phyloP scores from a whole-genome alignment of 2,888 invertebrate species.

The Amiota communis region DNA sequence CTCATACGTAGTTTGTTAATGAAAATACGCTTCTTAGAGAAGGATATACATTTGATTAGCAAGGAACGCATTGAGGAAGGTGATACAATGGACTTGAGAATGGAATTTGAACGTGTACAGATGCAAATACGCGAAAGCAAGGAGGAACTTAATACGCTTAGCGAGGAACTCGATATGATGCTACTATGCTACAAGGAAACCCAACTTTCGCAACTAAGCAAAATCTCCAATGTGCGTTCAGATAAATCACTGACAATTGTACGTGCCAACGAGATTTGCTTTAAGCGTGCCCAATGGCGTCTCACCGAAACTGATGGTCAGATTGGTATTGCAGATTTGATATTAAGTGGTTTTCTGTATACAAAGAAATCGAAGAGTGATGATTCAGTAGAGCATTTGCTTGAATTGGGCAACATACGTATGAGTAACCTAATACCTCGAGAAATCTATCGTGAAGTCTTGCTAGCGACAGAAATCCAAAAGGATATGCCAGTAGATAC shows the following conservation, averaged over 20 bases:
- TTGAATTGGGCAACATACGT: slow-evolving; percentile 95
- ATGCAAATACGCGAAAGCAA: slow-evolving; percentile 89
- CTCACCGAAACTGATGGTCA: slow-evolving; percentile 98
- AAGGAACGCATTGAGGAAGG: slow-evolving; percentile 83
- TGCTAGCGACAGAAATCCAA: slow-evolving; percentile 85
- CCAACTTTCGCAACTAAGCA: slow-evolving; percentile 77
- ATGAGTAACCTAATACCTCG: slow-evolving; percentile 96
- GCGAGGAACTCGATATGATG: slow-evolving; percentile 96
- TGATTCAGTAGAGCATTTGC: slow-evolving; percentile 96
- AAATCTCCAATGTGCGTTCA: slow-evolving; percentile 77
- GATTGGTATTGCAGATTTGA: slow-evolving; percentile 95
- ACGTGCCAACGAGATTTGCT: slow-evolving; percentile 94
- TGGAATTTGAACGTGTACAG: slow-evolving; percentile 81
- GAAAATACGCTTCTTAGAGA: slow-evolving; percentile 88
- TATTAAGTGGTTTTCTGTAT: slow-evolving; percentile 96
- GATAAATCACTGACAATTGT: slow-evolving; percentile 85
- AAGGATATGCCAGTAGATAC: slow-evolving; percentile 90
- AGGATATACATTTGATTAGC: slow-evolving; percentile 90
- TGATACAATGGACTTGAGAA: slow-evolving; percentile 76
- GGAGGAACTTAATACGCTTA: slow-evolving; percentile 87
- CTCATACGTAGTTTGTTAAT: slow-evolving; percentile 83
- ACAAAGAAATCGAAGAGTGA: slow-evolving; percentile 97
- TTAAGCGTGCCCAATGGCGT: slow-evolving; percentile 98
- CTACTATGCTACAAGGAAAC: slow-evolving; percentile 92
- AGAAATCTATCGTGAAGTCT: slow-evolving; percentile 92